Conservation (phyloP, 2,797 vertebrate species). For the Chelmon rostratus region DNA sequence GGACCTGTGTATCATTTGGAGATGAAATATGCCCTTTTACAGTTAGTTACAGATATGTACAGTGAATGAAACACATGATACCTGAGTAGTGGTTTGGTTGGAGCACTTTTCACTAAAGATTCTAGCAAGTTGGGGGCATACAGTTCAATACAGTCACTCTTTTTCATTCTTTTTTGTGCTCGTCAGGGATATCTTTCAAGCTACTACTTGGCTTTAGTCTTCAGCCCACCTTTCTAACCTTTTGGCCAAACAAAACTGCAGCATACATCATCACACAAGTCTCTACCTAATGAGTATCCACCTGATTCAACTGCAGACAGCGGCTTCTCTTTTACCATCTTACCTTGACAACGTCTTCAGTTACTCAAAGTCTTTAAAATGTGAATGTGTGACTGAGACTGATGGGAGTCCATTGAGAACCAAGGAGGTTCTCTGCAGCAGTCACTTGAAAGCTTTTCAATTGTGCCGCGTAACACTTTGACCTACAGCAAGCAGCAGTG, state of each 20-base stretch:
- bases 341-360: background rate
- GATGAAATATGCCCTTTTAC: constrained; percentile 29
- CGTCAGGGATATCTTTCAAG: background rate
- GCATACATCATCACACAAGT: background rate
- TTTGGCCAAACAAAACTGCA: background rate
- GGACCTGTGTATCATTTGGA: constrained; percentile 35
- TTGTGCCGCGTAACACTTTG: background rate
- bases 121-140: background rate
- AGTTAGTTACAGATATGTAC: constrained; percentile 18
- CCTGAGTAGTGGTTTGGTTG: background rate
- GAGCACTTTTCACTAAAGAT: background rate
- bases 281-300: background rate
- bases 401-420: constrained; percentile 12
- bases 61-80: constrained; percentile 2
- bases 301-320: background rate
- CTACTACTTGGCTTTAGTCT: background rate
- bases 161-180: background rate
- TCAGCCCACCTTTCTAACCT: background rate
- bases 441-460: constrained; percentile 22
- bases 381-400: constrained; percentile 2
- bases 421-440: background rate
- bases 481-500: background rate
- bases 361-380: background rate
- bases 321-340: no score
- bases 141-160: background rate